A percentile compares a stretch with the other conserved stretches of the same genome.
phyloP scores from a whole-genome alignment of 2,888 invertebrate genomes.

The Incurvaria masculella region DNA sequence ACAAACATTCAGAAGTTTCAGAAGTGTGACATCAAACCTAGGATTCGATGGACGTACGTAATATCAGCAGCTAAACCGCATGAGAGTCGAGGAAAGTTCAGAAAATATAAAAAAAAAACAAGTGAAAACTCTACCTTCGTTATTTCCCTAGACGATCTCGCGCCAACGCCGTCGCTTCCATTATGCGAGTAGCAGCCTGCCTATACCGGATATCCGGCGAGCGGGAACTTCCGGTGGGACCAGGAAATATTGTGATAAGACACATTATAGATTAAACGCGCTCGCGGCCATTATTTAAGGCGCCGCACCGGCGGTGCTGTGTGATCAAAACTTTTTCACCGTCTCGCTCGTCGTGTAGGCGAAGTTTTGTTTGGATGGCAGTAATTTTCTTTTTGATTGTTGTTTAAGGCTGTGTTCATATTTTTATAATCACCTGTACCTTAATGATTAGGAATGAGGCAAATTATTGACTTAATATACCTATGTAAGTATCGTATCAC shows the following conservation, averaged over 20 bases:
- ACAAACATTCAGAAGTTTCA: too few species aligned
- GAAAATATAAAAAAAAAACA: slow-evolving; percentile 38
- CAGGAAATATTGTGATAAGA: slow-evolving; percentile 59
- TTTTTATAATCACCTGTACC: too few species aligned
- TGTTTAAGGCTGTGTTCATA: too few species aligned
- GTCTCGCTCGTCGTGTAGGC: too few species aligned
- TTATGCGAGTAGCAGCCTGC: background rate
- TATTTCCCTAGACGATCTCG: slow-evolving; percentile 54
- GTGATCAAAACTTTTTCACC: background rate
- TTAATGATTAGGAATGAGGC: too few species aligned
- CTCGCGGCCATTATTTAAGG: slow-evolving; percentile 16
- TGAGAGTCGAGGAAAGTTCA: slow-evolving; percentile 47
- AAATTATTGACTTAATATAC: too few species aligned
- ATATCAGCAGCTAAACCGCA: too few species aligned
- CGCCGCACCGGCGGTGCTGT: background rate
- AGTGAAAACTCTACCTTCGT: slow-evolving; percentile 52
- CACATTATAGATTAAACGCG: slow-evolving; percentile 55
- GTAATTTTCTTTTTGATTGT: too few species aligned
- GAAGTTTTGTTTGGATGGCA: too few species aligned
- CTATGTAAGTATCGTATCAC: too few species aligned
- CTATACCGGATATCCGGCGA: background rate
- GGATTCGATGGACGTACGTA: too few species aligned
- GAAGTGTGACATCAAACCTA: too few species aligned
- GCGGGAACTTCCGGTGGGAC: slow-evolving; percentile 39
- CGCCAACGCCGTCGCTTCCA: slow-evolving; percentile 29